Conservation (phyloP, 2,113 vertebrate species). For the Xiphophorus couchianus region DNA sequence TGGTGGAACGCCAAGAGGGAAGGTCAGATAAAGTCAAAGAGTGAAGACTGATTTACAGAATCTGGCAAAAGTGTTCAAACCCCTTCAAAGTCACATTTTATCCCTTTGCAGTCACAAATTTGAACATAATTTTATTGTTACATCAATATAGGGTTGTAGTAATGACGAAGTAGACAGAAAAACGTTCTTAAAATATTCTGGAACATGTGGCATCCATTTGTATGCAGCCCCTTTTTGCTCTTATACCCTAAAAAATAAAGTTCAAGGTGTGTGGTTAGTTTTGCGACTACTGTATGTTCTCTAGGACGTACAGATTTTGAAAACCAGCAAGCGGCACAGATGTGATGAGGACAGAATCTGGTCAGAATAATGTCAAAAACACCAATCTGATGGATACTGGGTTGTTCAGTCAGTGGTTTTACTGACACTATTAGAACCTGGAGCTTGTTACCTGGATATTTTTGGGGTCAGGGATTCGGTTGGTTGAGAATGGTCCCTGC, state of each 20-base stretch:
- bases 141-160: neutral
- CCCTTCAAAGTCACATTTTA: neutral
- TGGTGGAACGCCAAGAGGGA: conserved; percentile 49
- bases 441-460: conserved; percentile 54
- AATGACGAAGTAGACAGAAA: neutral
- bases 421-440: neutral
- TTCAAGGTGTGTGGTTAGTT: no score
- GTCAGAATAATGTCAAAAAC: conserved; percentile 1
- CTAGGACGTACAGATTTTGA: no score
- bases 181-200: neutral
- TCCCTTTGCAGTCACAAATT: neutral
- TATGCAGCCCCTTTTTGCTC: no score
- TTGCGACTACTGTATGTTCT: neutral
- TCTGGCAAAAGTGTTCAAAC: neutral
- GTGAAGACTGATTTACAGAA: conserved; percentile 38
- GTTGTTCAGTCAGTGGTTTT: no score
- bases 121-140: neutral
- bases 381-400: neutral
- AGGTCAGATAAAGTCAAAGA: conserved; percentile 50
- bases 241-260: no score
- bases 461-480: neutral
- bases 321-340: neutral
- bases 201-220: no score
- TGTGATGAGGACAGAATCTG: neutral
- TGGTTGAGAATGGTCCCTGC: conserved; percentile 59